Evolutionary conservation across 1,140 invertebrate genomes (phyloP).

Genomic region (Diabrotica undecimpunctata): DNA sequence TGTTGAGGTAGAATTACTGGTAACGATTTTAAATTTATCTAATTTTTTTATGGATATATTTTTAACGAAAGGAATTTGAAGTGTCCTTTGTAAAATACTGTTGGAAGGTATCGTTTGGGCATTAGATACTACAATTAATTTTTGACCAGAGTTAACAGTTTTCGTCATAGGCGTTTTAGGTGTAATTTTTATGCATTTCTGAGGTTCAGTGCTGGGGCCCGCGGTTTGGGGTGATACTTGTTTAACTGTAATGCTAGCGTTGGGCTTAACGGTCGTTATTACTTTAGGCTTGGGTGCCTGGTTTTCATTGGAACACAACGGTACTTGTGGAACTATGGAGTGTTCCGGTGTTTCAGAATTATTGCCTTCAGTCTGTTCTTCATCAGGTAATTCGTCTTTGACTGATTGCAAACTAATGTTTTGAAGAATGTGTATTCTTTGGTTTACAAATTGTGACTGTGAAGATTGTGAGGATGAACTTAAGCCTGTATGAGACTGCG

Average conservation of each 20-base stretch:
- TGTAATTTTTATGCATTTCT: constrained; percentile 19
- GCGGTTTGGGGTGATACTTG: constrained; percentile 19
- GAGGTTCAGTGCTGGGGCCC: constrained; percentile 17
- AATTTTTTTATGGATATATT: constrained; percentile 44
- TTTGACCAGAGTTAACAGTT: constrained; percentile 37
- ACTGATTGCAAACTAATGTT: constrained; percentile 31
- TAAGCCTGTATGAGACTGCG: constrained; percentile 10
- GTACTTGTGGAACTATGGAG: not conserved
- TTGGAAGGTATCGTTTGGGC: constrained; percentile 36
- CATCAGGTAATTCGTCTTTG: constrained; percentile 12
- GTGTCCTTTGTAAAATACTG: constrained; percentile 43
- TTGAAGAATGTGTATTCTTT: constrained; percentile 38
- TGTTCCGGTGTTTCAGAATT: constrained; percentile 5
- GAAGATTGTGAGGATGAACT: not conserved
- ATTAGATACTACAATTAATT: constrained; percentile 44
- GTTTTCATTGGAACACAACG: constrained; percentile 30
- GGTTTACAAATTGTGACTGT: constrained; percentile 2
- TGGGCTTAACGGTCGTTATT: constrained; percentile 26
- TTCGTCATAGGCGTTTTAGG: constrained; percentile 30
- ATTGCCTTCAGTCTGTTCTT: constrained; percentile 13
- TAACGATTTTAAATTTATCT: constrained; percentile 45
- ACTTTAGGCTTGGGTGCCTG: constrained; percentile 30
- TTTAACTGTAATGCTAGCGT: constrained; percentile 11
- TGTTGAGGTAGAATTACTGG: constrained; percentile 27
- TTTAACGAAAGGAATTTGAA: constrained; percentile 44